Conservation (phyloP, 2,113 vertebrate species). For the Austrofundulus limnaeus region DNA sequence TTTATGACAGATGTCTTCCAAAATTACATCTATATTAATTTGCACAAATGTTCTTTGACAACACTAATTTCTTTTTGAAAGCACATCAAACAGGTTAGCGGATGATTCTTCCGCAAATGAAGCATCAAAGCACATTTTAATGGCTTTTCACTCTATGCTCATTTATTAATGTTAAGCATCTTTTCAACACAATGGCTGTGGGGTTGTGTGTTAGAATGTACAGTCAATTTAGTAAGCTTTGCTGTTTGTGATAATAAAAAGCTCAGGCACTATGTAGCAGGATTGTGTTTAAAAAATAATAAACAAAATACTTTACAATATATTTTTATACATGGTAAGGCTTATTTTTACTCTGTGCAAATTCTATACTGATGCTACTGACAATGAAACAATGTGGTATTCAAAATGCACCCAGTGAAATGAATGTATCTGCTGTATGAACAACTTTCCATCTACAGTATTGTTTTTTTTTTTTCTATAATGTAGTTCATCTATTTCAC, state of each 20-base stretch:
- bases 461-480: no score
- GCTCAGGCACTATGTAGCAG: no score
- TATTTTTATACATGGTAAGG: no score
- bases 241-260: constrained; percentile 6
- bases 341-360: no score
- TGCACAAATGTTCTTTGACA: constrained; percentile 26
- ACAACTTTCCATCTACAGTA: no score
- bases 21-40: constrained; percentile 49
- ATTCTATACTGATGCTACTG: no score
- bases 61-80: constrained; percentile 52
- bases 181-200: constrained; percentile 32
- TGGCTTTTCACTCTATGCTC: constrained; percentile 40
- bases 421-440: no score
- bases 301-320: no score
- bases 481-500: no score
- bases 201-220: constrained; percentile 24
- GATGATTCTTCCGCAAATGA: constrained; percentile 44
- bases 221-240: constrained; percentile 34
- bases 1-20: constrained; percentile 53
- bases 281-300: no score
- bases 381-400: no score
- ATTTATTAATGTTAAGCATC: constrained; percentile 58
- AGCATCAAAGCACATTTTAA: constrained; percentile 60
- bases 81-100: constrained; percentile 47
- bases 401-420: no score